Base-by-base conservation (phyloP, 1,140 invertebrate species). In the Saccostrea echinata region DNA sequence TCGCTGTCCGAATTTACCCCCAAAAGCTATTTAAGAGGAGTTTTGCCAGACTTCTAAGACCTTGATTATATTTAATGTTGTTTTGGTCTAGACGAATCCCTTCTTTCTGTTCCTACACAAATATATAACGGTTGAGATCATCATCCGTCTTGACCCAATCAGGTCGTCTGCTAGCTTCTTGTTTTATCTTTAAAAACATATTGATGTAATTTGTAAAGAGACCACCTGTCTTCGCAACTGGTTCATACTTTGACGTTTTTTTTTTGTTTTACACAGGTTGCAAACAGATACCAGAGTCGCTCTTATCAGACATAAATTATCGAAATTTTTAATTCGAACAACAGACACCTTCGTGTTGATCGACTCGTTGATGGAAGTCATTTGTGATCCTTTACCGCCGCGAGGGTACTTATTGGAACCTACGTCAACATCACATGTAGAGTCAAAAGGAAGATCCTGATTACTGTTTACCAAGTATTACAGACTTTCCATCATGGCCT, bases 51-150 rank as follows among this genome's bases (percentile, higher is more conserved):
- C 52, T 82, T 52, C 92, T 18, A 88, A 68, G 55, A 11, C 55
- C 52, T 93, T 91, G 90, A 86, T 95, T 95, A 82, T 92, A 89
- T 55, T 61, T 84, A 55, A 95, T 95, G 80, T 93, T 92, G 21
- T 91, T 80, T 6, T 11, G 43, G 52, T 95, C 92, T 24, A 95
- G 84, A 24, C 84, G 35, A 43, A 96, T 88, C 24, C 93, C 93
- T 90, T 95, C 93, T 18, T 90, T 88, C 68, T 92, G 64, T 0
- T 91, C 55, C 91, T 94, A 95, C 16, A 93, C 84, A 24, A 68
- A n/a, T n/a, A 95, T 91, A 85, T 95, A 95, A 91, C 55, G 88
- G 24, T 80, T 12, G 1, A 18, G 68, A 13, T 91, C 84, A 21
- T 81, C 68, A 24, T 89, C 89, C 12, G 90, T 91, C 30, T 76